Evolutionary conservation across 2,797 vertebrate species (phyloP).

Genomic region (Somateria mollissima): DNA sequence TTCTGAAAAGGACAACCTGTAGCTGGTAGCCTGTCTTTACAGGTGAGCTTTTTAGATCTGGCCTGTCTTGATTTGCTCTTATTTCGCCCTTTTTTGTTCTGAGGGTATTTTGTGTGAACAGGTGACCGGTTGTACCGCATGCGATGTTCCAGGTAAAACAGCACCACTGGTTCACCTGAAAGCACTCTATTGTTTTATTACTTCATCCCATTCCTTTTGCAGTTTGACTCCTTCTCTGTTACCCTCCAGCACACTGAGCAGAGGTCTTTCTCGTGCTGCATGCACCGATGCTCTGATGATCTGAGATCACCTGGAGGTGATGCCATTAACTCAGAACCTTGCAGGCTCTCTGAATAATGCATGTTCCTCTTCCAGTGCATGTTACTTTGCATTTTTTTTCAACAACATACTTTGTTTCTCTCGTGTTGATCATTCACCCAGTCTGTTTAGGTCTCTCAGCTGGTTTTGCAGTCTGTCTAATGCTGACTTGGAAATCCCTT

Average conservation of each 20-base stretch:
- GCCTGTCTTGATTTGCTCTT: not conserved
- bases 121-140: not conserved
- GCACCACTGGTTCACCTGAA: accelerated
- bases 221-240: not conserved
- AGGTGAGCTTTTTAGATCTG: not conserved
- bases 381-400: not conserved
- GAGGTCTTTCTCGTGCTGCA: not conserved
- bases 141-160: not conserved
- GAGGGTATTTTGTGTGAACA: no score
- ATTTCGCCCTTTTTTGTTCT: not conserved
- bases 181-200: accelerated
- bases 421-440: not conserved
- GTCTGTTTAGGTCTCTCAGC: not conserved
- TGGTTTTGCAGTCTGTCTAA: not conserved
- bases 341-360: not conserved
- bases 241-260: accelerated
- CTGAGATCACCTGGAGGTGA: not conserved
- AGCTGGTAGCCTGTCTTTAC: no score
- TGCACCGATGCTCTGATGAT: accelerated
- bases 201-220: not conserved
- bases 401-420: accelerated
- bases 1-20: no score
- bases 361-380: not conserved
- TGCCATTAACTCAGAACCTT: accelerated
- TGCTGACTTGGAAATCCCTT: not conserved